These are phyloP conservation scores for Gymnocheta viridis DNA, from an alignment of 2,888 invertebrate genomes.

Conservation along the genomic window DNA sequence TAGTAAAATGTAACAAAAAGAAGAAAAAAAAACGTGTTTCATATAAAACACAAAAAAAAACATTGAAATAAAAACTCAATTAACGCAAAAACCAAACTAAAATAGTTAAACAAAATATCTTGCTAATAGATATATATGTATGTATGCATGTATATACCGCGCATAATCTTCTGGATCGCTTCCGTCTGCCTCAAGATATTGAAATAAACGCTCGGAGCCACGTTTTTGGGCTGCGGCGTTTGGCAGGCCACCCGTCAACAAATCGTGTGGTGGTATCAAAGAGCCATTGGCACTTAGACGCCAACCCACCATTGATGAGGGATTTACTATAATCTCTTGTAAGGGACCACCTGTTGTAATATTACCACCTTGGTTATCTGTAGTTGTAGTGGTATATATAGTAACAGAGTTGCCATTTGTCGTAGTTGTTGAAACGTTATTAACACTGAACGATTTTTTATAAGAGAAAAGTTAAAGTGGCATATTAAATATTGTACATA, in stretches of 20 bases:
- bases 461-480: background rate
- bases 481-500: background rate
- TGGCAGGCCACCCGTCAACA: conserved; percentile 79
- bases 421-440: conserved; percentile 65
- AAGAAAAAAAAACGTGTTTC: background rate
- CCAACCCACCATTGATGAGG: conserved; percentile 82
- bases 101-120: background rate
- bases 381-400: conserved; percentile 79
- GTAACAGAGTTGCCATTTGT: conserved; percentile 77
- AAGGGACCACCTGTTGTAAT: conserved; percentile 79
- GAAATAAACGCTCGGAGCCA: conserved; percentile 88
- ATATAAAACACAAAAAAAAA: background rate
- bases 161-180: conserved; percentile 85
- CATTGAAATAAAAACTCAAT: conserved; percentile 25
- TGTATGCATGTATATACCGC: conserved; percentile 77
- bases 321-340: conserved; percentile 82
- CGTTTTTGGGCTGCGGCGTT: conserved; percentile 82
- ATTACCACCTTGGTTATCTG: conserved; percentile 78
- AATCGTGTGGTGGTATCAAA: conserved; percentile 81
- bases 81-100: conserved; percentile 33
- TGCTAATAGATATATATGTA: background rate
- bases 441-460: conserved; percentile 48
- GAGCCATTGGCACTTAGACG: conserved; percentile 81
- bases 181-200: conserved; percentile 90
- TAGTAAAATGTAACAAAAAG: conserved; percentile 42